Conservation (phyloP, 2,797 vertebrate species). For the Threskiornis aethiopicus region DNA sequence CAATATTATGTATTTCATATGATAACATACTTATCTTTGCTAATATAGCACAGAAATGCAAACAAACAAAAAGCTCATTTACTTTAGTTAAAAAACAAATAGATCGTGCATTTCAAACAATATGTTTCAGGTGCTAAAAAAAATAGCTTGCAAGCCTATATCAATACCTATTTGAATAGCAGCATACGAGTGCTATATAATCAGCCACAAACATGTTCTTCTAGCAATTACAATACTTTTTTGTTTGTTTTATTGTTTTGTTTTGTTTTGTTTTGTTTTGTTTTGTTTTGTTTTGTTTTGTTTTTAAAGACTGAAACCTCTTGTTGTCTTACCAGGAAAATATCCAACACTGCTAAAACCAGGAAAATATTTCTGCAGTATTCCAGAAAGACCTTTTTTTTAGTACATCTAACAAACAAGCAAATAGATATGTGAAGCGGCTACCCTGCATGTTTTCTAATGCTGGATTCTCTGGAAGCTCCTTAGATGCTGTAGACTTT, state of each 20-base stretch:
- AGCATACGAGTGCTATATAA: background rate
- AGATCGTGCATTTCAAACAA: background rate
- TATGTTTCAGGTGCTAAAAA: background rate
- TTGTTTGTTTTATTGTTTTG: background rate
- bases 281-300: background rate
- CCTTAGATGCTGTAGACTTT: slow-evolving; percentile 29
- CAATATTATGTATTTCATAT: background rate
- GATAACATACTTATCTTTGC: background rate
- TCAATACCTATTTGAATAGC: background rate
- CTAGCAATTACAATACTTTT: background rate
- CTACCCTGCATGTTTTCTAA: background rate
- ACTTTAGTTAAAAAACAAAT: background rate
- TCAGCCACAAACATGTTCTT: background rate
- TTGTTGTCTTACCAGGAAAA: background rate
- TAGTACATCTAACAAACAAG: background rate
- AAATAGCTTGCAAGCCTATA: background rate
- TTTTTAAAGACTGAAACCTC: background rate
- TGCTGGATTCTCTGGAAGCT: background rate
- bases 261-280: background rate
- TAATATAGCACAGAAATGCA: background rate
- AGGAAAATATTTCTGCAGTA: background rate
- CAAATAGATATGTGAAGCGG: background rate
- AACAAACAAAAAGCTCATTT: background rate
- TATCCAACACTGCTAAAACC: background rate
- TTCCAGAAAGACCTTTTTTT: background rate